Base-by-base conservation (phyloP, 2,888 invertebrate species). In the Sesamia inferens region DNA sequence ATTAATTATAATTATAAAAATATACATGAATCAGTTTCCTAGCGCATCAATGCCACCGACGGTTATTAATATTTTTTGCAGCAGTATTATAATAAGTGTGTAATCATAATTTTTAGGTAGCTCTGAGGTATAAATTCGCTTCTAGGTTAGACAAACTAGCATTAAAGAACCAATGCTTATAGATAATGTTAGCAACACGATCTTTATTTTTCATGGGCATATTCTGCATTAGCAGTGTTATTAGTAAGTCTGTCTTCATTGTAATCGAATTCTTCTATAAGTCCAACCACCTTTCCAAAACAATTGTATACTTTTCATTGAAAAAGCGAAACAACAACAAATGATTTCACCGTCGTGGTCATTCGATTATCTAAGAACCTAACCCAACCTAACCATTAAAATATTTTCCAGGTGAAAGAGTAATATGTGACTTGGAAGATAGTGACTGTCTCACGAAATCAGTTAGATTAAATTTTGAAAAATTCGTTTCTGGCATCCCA, bases 371-470 rank as follows among this genome's bases (percentile, higher is more conserved):
- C 8, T 22, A 51, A 51, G 22, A 1, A 31, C 31, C 31, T 31
- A 16, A 54, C 7, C 6, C n/a, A n/a, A 19, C 54, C 19, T 22
- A 16, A 54, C 7, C 6, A 42, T 22, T 0, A 14, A 42, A 31
- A 10, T 51, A 0, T 5, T 22, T 79, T 83, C 11, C 65, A 85
- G 85, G 76, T 68, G 68, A 64, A 44, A 83, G 44, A 44, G 42
- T 63, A 54, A 78, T 83, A 68, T 91, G 91, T 74, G 84, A 81
- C 14, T 42, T 78, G 0, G 76, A 78, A 0, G 88, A 91, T 47
- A 67, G 58, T 11, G 70, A 67, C 19, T 91, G 85, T 55, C 54
- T 79, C 5, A 76, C 78, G 3, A 16, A 76, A 7, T n/a, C 77
- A 19, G 48, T 71, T 2, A 44, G 54, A 14, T 31, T 48, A 48